phyloP scores from a whole-genome alignment of 2,113 vertebrate genomes.

The Garra rufa region DNA sequence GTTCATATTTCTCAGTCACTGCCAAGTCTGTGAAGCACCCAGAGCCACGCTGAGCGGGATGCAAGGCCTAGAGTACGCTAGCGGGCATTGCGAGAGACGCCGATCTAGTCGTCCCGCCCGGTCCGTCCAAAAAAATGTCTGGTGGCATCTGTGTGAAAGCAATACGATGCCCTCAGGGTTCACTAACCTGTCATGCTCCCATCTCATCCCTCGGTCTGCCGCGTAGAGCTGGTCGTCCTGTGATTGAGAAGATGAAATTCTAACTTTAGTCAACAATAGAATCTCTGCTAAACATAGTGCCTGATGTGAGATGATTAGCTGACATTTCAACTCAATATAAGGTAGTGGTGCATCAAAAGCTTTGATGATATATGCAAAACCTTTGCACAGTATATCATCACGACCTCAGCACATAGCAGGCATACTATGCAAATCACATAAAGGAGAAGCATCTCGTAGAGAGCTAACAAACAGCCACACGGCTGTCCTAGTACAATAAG shows the following conservation, averaged over 20 bases:
- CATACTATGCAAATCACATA: conserved; percentile 76
- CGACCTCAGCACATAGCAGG: conserved; percentile 54
- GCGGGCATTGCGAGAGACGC: conserved; percentile 30
- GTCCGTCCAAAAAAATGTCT: conserved; percentile 65
- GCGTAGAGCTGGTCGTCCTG: neutral
- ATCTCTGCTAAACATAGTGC: conserved; percentile 38
- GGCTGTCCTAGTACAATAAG: conserved; percentile 48
- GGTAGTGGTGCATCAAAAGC: conserved; percentile 40
- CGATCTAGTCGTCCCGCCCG: conserved; percentile 41
- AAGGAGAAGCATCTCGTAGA: conserved; percentile 54
- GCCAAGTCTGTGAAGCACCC: conserved; percentile 57
- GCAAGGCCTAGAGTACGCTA: conserved; percentile 56
- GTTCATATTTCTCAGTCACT: conserved; percentile 64
- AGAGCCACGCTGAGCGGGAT: conserved; percentile 40
- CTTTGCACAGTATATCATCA: conserved; percentile 43
- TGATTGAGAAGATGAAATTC: neutral
- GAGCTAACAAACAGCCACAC: conserved; percentile 69
- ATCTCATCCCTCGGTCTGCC: conserved; percentile 12
- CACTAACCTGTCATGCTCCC: conserved; percentile 45
- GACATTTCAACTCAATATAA: conserved; percentile 33
- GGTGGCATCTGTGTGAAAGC: conserved; percentile 56
- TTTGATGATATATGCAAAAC: conserved; percentile 42
- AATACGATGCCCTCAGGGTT: conserved; percentile 50
- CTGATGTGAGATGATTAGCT: conserved; percentile 30
- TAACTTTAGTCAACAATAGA: conserved; percentile 23